A percentile compares a stretch with the other conserved stretches of the same genome.
These are phyloP conservation scores for Trilocha varians DNA, from an alignment of 2,888 invertebrate genomes.

Conservation along the genomic window DNA sequence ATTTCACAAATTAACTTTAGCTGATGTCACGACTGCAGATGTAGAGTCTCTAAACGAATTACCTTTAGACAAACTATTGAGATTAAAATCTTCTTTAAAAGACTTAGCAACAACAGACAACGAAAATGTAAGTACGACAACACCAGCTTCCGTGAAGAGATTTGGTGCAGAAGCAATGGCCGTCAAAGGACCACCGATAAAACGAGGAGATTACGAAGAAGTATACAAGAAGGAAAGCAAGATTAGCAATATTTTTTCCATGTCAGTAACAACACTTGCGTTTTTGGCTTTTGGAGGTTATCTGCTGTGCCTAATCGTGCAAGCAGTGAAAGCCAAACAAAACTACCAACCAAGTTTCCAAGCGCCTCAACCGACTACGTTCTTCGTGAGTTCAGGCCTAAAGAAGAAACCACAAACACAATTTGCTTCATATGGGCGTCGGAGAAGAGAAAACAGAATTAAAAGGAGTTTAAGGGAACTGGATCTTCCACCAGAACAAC, in stretches of 20 bases:
- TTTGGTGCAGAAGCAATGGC: conserved; percentile 63
- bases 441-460: conserved; percentile 31
- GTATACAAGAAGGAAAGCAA: conserved; percentile 70
- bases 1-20: conserved; percentile 20
- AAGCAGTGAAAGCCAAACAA: conserved; percentile 80
- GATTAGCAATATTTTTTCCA: conserved; percentile 82
- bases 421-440: conserved; percentile 50
- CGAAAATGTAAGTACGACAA: conserved; percentile 33
- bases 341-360: conserved; percentile 32
- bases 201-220: conserved; percentile 63
- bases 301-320: conserved; percentile 82
- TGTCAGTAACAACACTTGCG: conserved; percentile 83
- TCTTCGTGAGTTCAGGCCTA: conserved; percentile 51
- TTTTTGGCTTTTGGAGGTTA: conserved; percentile 91
- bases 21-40: conserved; percentile 38
- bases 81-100: conserved; percentile 66
- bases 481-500: conserved; percentile 51
- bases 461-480: conserved; percentile 27
- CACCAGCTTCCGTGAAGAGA: conserved; percentile 33
- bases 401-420: conserved; percentile 59
- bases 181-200: conserved; percentile 42
- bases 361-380: conserved; percentile 41
- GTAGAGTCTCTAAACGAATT: conserved; percentile 77
- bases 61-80: conserved; percentile 79
- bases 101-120: conserved; percentile 35